Percentiles rank a stretch among this genome's conserved stretches.
Evolutionary conservation across 2,797 vertebrate species (phyloP).

Genomic region (Spea hammondii): DNA sequence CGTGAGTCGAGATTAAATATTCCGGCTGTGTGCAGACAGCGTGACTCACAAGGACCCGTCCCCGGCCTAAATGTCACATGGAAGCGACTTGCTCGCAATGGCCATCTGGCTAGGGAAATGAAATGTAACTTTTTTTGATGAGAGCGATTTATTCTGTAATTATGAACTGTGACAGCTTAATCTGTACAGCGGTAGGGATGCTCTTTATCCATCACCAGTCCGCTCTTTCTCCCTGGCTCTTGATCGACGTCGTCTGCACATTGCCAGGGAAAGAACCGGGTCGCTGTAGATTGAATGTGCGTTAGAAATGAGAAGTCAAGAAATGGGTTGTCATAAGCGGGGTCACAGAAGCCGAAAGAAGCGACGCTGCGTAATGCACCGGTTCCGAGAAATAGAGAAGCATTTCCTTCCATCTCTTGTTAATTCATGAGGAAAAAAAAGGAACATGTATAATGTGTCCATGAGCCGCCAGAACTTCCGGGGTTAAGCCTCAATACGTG

Average conservation of each 20-base stretch:
- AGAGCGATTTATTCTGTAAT: slow-evolving; percentile 44
- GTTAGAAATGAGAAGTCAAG: too few relatives aligned
- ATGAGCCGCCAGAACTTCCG: too few relatives aligned
- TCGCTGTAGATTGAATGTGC: not conserved
- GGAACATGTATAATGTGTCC: too few relatives aligned
- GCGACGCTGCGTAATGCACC: too few relatives aligned
- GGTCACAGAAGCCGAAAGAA: too few relatives aligned
- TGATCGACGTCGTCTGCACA: not conserved
- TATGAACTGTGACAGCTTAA: slow-evolving; percentile 12
- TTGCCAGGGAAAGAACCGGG: not conserved
- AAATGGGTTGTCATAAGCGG: too few relatives aligned
- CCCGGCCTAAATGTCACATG: slow-evolving; percentile 37
- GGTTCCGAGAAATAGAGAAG: too few relatives aligned
- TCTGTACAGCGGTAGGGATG: slow-evolving; percentile 23
- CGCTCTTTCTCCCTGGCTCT: not conserved
- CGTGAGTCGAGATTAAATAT: slow-evolving; percentile 14
- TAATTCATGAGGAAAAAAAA: too few relatives aligned
- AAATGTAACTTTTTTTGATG: slow-evolving; percentile 34
- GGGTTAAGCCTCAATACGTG: too few relatives aligned
- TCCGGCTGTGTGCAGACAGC: slow-evolving; percentile 23
- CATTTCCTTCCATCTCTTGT: too few relatives aligned
- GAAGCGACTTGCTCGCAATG: not conserved
- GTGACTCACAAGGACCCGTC: slow-evolving; percentile 35
- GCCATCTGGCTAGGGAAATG: slow-evolving; percentile 42
- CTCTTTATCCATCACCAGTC: not conserved